Evolutionary conservation across 2,888 invertebrate genomes (phyloP).

Genomic region (Steromphala cineraria): DNA sequence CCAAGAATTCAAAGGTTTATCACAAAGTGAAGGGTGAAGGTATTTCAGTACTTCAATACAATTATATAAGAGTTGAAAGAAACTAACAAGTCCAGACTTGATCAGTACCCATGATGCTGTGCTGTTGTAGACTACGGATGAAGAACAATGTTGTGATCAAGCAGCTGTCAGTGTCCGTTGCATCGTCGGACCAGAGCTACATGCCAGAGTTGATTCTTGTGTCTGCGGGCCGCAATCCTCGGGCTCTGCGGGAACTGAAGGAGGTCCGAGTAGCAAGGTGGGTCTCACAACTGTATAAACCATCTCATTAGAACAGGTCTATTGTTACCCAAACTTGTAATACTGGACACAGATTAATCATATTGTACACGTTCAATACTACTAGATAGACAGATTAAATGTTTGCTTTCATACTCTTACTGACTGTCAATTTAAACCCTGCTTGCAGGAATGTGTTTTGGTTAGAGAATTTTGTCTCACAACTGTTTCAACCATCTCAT

Average conservation of each 20-base stretch:
- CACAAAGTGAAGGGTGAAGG: too few species aligned
- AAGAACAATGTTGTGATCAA: constrained; percentile 71
- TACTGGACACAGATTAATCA: too few species aligned
- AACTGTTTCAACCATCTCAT: neutral
- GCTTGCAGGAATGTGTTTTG: neutral
- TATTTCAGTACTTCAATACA: too few species aligned
- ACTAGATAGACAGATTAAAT: neutral
- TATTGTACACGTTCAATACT: too few species aligned
- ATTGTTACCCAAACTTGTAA: too few species aligned
- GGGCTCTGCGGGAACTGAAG: constrained; percentile 65
- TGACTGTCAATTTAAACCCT: neutral
- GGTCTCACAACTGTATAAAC: neutral
- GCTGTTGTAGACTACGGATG: constrained; percentile 57
- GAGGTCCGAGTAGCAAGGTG: constrained; percentile 70
- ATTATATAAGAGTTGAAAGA: too few species aligned
- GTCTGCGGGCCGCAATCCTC: constrained; percentile 65
- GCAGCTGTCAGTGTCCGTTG: constrained; percentile 67
- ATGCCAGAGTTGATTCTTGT: constrained; percentile 72
- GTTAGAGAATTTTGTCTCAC: neutral
- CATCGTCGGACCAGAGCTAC: constrained; percentile 72
- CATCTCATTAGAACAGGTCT: too few species aligned
- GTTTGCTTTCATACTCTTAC: neutral
- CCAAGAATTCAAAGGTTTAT: neutral
- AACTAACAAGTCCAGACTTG: too few species aligned
- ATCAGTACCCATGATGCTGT: neutral